Conservation (phyloP, 1,140 invertebrate genomes). For the Ruditapes philippinarum region DNA sequence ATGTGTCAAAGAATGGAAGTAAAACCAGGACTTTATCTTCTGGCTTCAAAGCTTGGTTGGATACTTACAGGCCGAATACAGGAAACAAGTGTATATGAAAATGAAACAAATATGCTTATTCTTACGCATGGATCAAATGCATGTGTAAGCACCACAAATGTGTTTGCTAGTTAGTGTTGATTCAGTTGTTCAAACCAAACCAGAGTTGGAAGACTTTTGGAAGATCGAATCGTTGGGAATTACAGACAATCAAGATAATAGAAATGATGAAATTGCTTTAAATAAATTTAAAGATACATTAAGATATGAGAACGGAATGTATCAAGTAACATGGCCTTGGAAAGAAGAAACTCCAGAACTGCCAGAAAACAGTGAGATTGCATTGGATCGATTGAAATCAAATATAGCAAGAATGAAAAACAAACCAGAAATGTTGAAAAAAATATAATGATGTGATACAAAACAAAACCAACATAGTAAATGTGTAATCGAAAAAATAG, state of each 20-base stretch:
- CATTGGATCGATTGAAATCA: conserved; percentile 24
- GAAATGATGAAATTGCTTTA: conserved; percentile 32
- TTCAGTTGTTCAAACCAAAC: not conserved
- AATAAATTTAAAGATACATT: conserved; percentile 22
- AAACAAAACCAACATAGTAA: conserved; percentile 52
- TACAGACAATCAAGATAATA: conserved; percentile 26
- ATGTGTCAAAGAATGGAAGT: not conserved
- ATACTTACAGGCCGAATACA: not conserved
- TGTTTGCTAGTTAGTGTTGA: not conserved
- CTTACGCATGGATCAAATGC: not conserved
- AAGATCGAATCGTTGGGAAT: conserved; percentile 57
- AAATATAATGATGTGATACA: conserved; percentile 39
- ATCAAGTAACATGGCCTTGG: conserved; percentile 54
- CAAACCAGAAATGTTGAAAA: conserved; percentile 50
- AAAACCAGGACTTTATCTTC: not conserved
- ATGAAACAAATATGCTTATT: not conserved
- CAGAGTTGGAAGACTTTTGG: conserved; percentile 52
- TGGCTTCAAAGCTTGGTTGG: conserved; percentile 17
- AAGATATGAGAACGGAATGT: conserved; percentile 10
- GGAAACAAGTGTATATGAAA: too few relatives aligned
- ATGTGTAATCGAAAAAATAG: conserved; percentile 33
- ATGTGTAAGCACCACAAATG: not conserved
- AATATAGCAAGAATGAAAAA: conserved; percentile 4
- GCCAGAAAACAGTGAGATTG: conserved; percentile 46
- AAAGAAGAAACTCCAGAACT: conserved; percentile 32